Evolutionary conservation across 2,888 invertebrate species (phyloP).

Genomic region (Atherix ibis): DNA sequence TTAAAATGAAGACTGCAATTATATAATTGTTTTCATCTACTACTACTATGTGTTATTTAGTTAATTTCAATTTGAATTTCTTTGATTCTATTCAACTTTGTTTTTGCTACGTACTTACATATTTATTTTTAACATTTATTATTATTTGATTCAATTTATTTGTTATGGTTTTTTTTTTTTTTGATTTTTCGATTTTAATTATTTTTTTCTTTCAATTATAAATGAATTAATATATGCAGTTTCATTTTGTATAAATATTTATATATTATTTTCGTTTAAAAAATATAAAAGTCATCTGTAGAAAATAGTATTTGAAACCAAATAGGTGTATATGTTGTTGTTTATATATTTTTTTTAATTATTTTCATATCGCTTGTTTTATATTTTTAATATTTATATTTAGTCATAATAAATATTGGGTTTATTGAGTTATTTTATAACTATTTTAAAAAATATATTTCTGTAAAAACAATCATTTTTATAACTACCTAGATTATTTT

Average conservation of each 20-base stretch:
- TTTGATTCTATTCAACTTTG: background rate
- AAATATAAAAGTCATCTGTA: constrained; percentile 11
- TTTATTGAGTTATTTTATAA: too few species aligned
- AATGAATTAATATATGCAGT: constrained; percentile 4
- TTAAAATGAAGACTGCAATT: too few species aligned
- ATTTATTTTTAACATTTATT: constrained; percentile 5
- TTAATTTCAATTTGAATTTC: background rate
- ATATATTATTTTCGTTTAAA: constrained; percentile 8
- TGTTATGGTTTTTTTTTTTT: constrained; percentile 3
- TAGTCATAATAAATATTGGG: too few species aligned
- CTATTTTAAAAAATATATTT: too few species aligned
- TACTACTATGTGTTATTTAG: background rate
- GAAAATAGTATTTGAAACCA: constrained; percentile 12
- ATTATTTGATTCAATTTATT: constrained; percentile 2
- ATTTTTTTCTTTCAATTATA: constrained; percentile 9
- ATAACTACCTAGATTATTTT: too few species aligned
- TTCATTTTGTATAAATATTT: constrained; percentile 11
- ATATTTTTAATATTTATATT: too few species aligned
- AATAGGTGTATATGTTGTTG: constrained; percentile 6
- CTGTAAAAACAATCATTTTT: too few species aligned
- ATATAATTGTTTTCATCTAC: constrained; percentile 1
- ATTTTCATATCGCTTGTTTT: too few species aligned
- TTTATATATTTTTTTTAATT: constrained; percentile 1
- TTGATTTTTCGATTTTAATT: constrained; percentile 3
- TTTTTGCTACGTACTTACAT: constrained; percentile 3